These are phyloP conservation scores for Protula sp. DNA, from an alignment of 2,888 invertebrate genomes.

Conservation along the genomic window DNA sequence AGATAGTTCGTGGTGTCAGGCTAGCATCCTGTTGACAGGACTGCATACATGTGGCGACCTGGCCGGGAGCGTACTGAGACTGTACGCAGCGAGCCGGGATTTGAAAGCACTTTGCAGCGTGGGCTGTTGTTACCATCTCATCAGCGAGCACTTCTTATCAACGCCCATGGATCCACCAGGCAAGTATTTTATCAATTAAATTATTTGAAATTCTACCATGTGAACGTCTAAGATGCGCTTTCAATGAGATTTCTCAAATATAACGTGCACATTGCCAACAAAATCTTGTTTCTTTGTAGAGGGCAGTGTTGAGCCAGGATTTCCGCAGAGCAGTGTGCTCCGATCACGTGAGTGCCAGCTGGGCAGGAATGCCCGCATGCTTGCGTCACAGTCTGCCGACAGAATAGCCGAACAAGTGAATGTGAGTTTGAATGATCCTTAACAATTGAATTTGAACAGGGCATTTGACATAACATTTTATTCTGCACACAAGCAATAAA, in stretches of 20 bases:
- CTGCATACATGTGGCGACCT: conserved; percentile 87
- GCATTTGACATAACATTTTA: too few relatives aligned
- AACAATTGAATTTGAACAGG: too few relatives aligned
- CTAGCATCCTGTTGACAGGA: conserved; percentile 59
- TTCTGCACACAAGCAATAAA: too few relatives aligned
- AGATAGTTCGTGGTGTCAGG: too few relatives aligned
- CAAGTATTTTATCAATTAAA: too few relatives aligned
- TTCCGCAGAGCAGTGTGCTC: conserved; percentile 36
- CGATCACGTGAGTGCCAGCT: conserved; percentile 51
- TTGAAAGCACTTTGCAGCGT: conserved; percentile 69
- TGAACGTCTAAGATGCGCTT: too few relatives aligned
- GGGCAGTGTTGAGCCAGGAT: conserved; percentile 20
- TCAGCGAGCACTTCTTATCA: conserved; percentile 52
- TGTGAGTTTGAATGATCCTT: conserved; percentile 8
- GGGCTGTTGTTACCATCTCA: conserved; percentile 84
- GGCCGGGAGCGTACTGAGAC: conserved; percentile 66
- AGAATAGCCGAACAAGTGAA: conserved; percentile 55
- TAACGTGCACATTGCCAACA: too few relatives aligned
- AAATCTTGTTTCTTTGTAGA: too few relatives aligned
- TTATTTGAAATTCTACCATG: too few relatives aligned
- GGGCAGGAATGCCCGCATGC: conserved; percentile 76
- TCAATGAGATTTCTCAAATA: too few relatives aligned
- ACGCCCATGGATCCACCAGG: too few relatives aligned
- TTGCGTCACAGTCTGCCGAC: conserved; percentile 78
- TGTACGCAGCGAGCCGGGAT: conserved; percentile 60